Base-by-base conservation (phyloP, 2,888 invertebrate species). In the Tachystola acroxantha region DNA sequence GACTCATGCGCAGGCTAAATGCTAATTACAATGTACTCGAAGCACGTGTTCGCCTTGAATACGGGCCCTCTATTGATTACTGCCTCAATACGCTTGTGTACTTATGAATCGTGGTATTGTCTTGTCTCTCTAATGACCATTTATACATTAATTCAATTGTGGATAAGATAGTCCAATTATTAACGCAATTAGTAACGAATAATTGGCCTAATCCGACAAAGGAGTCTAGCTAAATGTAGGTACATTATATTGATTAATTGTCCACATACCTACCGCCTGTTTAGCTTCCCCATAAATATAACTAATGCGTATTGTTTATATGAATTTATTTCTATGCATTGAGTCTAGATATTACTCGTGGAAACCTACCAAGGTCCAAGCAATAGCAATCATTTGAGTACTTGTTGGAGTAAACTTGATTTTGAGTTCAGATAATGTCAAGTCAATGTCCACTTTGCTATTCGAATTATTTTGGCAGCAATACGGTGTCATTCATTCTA, bases 391-490 rank as follows among this genome's bases (percentile, higher is more conserved):
- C 11, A 3, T 10, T 10, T 27, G 2, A 27, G 1, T n/a, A 5
- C n/a, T n/a, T n/a, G n/a, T n/a, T n/a, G n/a, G n/a, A n/a, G 27
- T 3, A 4, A 27, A 27, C 24, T 24, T 24, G 7, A 24, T 38
- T 32, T 44, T 38, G 34, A 33, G 35, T 48, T 47, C 42, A 51
- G 68, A 62, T 53, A 64, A 72, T 66, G 79, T 76, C 77, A 79
- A 78, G 79, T 76, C 77, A 79, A 78, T 70, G 82, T 59, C 77
- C 79, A 80, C 68, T 48, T 34, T 50, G 77, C 65, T 80, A 85
- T 82, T 73, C 64, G 43, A 74, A 80, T 71, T 73, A 82, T 84
- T 81, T 84, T 84, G 84, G 84, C 84, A 82, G 69, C 64, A 62
- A 50, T 48, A 59, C 73, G 63, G 64, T 72, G 73, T 72, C 79